These are phyloP conservation scores for Nemopilema nomurai DNA, from an alignment of 30 jellyfish, hydroid and myxozoan genomes.

Conservation along the genomic window DNA sequence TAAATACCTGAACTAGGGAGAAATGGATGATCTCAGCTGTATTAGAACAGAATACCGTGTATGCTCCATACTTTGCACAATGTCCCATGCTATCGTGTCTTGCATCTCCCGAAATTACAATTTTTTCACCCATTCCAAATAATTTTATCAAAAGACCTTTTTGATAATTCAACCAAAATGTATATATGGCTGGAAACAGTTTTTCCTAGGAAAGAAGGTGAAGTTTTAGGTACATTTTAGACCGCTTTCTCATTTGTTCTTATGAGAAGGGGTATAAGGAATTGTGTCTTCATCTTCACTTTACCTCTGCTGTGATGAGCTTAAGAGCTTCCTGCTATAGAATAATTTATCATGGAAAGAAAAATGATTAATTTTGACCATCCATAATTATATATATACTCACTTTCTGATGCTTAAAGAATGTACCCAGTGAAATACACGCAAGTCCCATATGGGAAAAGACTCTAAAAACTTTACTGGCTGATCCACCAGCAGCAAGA, in stretches of 20 bases:
- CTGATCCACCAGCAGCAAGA: too few relatives aligned
- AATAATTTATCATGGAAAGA: too few relatives aligned
- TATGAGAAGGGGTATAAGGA: neutral
- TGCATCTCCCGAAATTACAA: slow-evolving; percentile 38
- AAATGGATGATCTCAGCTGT: slow-evolving; percentile 12
- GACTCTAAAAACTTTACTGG: too few relatives aligned
- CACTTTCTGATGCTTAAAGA: too few relatives aligned
- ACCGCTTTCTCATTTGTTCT: too few relatives aligned
- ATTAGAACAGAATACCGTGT: slow-evolving; percentile 30
- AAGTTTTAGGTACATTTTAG: neutral
- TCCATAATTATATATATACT: too few relatives aligned
- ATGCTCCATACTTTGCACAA: slow-evolving; percentile 39
- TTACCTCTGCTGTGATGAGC: slow-evolving; percentile 3
- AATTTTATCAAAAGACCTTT: neutral
- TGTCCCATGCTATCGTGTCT: slow-evolving; percentile 46
- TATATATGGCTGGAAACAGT: too few relatives aligned
- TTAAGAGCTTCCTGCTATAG: too few relatives aligned
- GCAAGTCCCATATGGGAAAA: too few relatives aligned
- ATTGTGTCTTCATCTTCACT: neutral
- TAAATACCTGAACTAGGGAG: slow-evolving; percentile 23
- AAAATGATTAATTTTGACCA: too few relatives aligned
- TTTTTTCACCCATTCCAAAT: neutral
- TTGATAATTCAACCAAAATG: slow-evolving; percentile 26
- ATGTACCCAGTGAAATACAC: too few relatives aligned
- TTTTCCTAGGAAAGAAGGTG: neutral